Conservation (phyloP, 2,797 vertebrate genomes). For the Epinephelus malabaricus region DNA sequence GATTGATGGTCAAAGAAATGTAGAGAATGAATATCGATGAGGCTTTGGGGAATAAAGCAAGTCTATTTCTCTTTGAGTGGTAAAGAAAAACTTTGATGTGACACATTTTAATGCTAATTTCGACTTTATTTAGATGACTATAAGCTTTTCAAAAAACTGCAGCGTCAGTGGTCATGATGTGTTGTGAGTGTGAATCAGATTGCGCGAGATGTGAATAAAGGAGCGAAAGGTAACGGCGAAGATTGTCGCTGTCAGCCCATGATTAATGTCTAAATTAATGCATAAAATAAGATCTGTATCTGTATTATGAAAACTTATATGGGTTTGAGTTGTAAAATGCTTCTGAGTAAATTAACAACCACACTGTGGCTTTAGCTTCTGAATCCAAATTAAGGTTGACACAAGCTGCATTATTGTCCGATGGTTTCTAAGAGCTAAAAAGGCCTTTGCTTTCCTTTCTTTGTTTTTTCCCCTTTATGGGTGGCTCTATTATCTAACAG, state of each 20-base stretch:
- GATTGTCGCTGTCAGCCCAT: constrained; percentile 18
- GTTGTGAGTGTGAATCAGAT: constrained; percentile 18
- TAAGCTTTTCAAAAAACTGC: constrained; percentile 39
- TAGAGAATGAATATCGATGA: constrained; percentile 42
- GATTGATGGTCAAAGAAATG: constrained; percentile 49
- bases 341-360: constrained; percentile 45
- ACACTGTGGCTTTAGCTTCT: constrained; percentile 30
- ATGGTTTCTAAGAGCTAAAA: constrained; percentile 50
- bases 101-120: constrained; percentile 45
- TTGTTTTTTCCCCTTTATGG: constrained; percentile 36
- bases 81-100: constrained; percentile 15
- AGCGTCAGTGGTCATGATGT: constrained; percentile 13
- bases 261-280: constrained; percentile 37
- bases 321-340: constrained; percentile 15
- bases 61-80: background rate
- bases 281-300: constrained; percentile 7
- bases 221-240: constrained; percentile 14
- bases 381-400: constrained; percentile 51
- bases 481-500: constrained; percentile 68
- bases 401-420: constrained; percentile 40
- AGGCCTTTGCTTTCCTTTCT: constrained; percentile 38
- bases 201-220: constrained; percentile 9
- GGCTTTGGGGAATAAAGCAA: constrained; percentile 28
- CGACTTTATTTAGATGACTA: constrained; percentile 37
- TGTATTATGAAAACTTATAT: constrained; percentile 14